phyloP scores from a whole-genome alignment of 2,113 vertebrate species.

The Brienomyrus longianalis region DNA sequence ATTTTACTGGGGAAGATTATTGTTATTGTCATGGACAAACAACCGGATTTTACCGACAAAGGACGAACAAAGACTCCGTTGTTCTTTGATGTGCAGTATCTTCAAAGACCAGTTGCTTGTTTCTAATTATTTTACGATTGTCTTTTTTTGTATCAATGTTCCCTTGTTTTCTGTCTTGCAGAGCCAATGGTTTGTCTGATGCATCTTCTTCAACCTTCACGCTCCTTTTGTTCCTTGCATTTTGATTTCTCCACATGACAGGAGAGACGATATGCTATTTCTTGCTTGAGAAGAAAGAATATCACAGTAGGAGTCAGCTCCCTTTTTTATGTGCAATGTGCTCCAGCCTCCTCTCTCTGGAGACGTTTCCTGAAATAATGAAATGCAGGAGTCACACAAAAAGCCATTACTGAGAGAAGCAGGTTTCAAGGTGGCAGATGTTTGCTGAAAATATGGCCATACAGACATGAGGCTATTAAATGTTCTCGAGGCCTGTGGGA shows the following conservation, averaged over 20 bases:
- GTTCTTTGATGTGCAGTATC: constrained; percentile 14
- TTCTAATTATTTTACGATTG: constrained; percentile 12
- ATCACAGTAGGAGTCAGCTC: constrained; percentile 30
- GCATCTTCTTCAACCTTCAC: constrained; percentile 36
- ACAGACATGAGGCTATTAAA: constrained; percentile 29
- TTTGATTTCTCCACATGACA: constrained; percentile 34
- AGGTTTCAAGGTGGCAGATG: constrained; percentile 29
- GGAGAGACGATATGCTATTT: constrained; percentile 32
- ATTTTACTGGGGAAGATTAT: neutral
- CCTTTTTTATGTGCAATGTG: constrained; percentile 18
- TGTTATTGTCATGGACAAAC: neutral
- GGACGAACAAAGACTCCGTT: neutral
- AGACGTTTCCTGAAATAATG: constrained; percentile 36
- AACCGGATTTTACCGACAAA: neutral
- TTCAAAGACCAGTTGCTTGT: constrained; percentile 2
- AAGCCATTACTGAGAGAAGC: constrained; percentile 32
- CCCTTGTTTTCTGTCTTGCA: constrained; percentile 30
- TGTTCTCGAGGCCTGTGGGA: constrained; percentile 21
- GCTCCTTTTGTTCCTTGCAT: constrained; percentile 35
- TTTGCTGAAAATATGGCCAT: constrained; percentile 21
- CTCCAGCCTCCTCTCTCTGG: constrained; percentile 28
- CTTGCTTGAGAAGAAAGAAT: constrained; percentile 36
- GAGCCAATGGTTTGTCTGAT: constrained; percentile 30
- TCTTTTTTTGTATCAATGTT: constrained; percentile 22
- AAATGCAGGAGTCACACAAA: constrained; percentile 37